Evolutionary conservation across 2,888 invertebrate species (phyloP).

Genomic region (Caenorhabditis sp.): DNA sequence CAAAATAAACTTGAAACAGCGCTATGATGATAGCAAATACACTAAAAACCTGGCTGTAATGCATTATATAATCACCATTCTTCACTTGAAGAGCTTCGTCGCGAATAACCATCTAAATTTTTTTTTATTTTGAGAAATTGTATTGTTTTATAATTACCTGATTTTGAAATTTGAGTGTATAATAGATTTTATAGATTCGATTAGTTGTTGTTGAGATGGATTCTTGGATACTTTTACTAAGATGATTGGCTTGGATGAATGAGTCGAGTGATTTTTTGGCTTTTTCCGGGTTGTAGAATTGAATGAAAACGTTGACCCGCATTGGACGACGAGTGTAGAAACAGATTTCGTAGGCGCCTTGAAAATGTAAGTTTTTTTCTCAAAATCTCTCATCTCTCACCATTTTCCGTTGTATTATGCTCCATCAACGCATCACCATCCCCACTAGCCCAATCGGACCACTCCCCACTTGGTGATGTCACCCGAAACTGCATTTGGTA

Average conservation of each 20-base stretch:
- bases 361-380: constrained; percentile 2
- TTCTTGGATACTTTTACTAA: constrained; percentile 23
- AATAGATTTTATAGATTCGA: constrained; percentile 47
- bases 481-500: constrained; percentile 50
- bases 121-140: neutral
- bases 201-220: constrained; percentile 38
- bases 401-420: constrained; percentile 50
- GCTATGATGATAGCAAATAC: constrained; percentile 28
- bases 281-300: constrained; percentile 47
- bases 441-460: constrained; percentile 49
- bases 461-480: constrained; percentile 47
- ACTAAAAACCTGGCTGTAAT: constrained; percentile 39
- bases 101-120: constrained; percentile 34
- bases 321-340: constrained; percentile 43
- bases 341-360: constrained; percentile 53
- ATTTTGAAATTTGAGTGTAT: constrained; percentile 51
- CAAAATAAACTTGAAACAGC: constrained; percentile 39
- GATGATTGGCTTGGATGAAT: constrained; percentile 24
- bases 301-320: constrained; percentile 40
- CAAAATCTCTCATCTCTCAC: constrained; percentile 7
- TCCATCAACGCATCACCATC: constrained; percentile 48
- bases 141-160: too few relatives aligned
- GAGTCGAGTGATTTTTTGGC: constrained; percentile 21
- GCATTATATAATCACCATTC: constrained; percentile 41
- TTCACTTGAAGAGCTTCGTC: constrained; percentile 42